Conservation (phyloP, 2,797 vertebrate genomes). For the Sternarchorhynchus goeldii region DNA sequence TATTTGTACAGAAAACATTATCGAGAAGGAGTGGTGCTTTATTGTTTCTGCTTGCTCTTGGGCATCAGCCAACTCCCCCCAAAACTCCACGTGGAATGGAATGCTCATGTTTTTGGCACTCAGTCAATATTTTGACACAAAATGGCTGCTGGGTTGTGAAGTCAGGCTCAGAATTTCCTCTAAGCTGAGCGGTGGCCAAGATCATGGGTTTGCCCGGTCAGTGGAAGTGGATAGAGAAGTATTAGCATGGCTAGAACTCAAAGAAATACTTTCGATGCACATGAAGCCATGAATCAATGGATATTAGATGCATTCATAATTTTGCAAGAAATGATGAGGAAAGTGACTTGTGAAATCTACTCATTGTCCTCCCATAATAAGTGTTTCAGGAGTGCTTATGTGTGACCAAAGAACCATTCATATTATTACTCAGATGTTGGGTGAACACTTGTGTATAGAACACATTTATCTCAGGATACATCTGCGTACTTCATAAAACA, state of each 20-base stretch:
- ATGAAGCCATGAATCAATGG: background rate
- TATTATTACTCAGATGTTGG: background rate
- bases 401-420: background rate
- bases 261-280: slow-evolving; percentile 13
- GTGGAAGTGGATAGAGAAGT: slow-evolving; percentile 47
- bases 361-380: background rate
- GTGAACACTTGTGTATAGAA: no score
- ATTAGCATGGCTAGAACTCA: slow-evolving; percentile 35
- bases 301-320: background rate
- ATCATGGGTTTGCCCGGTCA: slow-evolving; percentile 22
- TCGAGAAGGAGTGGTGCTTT: background rate
- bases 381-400: background rate
- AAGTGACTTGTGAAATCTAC: background rate
- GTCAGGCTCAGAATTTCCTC: slow-evolving; percentile 40
- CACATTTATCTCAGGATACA: background rate
- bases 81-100: slow-evolving; percentile 17
- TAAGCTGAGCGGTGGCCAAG: slow-evolving; percentile 32
- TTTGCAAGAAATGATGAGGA: background rate
- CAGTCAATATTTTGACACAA: slow-evolving; percentile 36
- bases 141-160: slow-evolving; percentile 46
- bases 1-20: background rate
- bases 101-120: slow-evolving; percentile 39
- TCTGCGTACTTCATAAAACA: background rate
- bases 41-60: background rate
- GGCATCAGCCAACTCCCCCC: background rate